These are phyloP conservation scores for Hemichromis elongatus DNA, from an alignment of 2,113 vertebrate species.

Conservation along the genomic window DNA sequence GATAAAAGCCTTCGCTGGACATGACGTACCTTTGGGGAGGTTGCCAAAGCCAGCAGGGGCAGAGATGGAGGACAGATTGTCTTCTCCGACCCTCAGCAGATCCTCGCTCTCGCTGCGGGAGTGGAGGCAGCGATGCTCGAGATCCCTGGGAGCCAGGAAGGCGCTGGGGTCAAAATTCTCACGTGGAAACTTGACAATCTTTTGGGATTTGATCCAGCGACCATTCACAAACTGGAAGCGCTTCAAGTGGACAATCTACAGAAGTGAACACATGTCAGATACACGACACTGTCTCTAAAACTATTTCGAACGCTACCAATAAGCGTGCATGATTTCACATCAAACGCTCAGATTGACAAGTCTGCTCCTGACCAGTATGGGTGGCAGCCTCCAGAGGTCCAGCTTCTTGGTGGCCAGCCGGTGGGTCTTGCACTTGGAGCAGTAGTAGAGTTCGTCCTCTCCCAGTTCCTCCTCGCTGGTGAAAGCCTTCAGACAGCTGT, in stretches of 20 bases:
- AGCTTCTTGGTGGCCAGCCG: conserved; percentile 96
- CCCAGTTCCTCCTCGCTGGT: conserved; percentile 95
- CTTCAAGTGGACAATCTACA: conserved; percentile 96
- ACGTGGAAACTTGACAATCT: conserved; percentile 95
- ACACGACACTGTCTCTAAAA: fast-evolving
- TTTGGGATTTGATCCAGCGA: conserved; percentile 99
- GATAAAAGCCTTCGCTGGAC: neutral
- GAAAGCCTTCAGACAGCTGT: conserved; percentile 94
- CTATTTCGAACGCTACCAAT: neutral
- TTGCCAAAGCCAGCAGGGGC: conserved; percentile 76
- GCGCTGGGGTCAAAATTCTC: conserved; percentile 93
- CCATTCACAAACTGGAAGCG: conserved; percentile 97
- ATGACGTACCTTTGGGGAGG: conserved; percentile 77
- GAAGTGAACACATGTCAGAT: neutral
- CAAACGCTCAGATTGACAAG: neutral
- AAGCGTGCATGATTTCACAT: neutral
- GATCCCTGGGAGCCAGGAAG: conserved; percentile 90
- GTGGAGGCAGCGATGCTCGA: conserved; percentile 71
- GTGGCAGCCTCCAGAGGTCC: conserved; percentile 97
- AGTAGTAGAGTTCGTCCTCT: conserved; percentile 98
- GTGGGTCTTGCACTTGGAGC: conserved; percentile 96
- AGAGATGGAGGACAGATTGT: conserved; percentile 77
- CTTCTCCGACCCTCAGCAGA: conserved; percentile 67
- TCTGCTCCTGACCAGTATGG: conserved; percentile 81
- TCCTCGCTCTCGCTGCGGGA: conserved; percentile 71